Evolutionary conservation across 2,888 invertebrate species (phyloP), one percentile per base, ranked within the genome.

Genomic region (Tachina lurida): DNA sequence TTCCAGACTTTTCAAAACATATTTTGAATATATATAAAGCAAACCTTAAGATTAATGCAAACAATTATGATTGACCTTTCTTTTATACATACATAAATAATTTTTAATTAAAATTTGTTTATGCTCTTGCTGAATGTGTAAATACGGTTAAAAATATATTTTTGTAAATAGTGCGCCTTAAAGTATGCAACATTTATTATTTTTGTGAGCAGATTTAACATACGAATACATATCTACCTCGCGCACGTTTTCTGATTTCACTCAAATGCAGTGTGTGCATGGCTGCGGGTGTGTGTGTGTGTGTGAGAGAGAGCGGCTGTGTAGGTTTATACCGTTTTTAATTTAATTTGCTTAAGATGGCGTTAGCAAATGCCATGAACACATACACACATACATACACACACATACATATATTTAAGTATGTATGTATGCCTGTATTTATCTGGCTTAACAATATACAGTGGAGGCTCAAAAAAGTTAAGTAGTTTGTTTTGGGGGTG

Each of bases 121-220:
- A 2, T 60, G 41, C 22, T 49, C 39, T 67, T 47, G 43, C n/a
- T 52, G 9, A 15, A n/a, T 71, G 43, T 22, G n/a, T 17, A 31
- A 0, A n/a, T 41, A 49, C 41, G 19, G 49, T 47, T 49, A n/a
- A 56, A 58, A 71, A 22, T 41, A 56, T 15, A 22, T 19, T 15
- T 31, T 7, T 31, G 67, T 39, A 54, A 19, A 62, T 49, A 41
- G 15, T 47, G 12, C 31, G 68, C 77, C 77, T 70, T 19, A 60
- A 70, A 54, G 43, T 70, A 70, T 68, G 77, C 77, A 78, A 22
- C 52, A 60, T 31, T 60, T 70, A 41, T 78, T 7, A 41, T 78
- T 7, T 22, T 12, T 1, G 12, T 62, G 12, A 31, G 49, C 17
- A 41, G 17, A 39, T 54, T 19, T 19, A 41, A 54, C 54, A 52